Base-by-base conservation (phyloP, 92 coral and sea anemone genomes). In the Parazoanthus swiftii region DNA sequence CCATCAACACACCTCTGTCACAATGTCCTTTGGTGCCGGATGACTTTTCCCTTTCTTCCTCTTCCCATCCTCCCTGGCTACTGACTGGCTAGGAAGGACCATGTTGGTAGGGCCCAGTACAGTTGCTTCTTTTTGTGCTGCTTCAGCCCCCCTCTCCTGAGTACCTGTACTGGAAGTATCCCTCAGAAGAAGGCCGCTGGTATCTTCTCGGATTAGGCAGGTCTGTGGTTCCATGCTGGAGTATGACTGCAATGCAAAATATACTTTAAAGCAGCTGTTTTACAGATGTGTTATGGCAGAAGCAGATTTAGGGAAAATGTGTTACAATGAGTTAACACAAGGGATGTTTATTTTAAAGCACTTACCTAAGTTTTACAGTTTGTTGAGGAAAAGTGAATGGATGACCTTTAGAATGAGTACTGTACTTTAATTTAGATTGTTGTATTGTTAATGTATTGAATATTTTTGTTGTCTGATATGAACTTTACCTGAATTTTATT, bases 41-140 rank as follows among this genome's bases (percentile, higher is more conserved):
- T 70, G 86, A 9, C 76, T 67, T 65, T 82, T 70, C 79, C 70
- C 79, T 88, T 63, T 65, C 39, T 46, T 91, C 66, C 77, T 87
- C 26, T 59, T 48, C 48, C 89, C 92, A 81, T 83, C 89, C 80
- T 90, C 92, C 86, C 80, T 72, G 63, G 81, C 98, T 74, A 90
- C 70, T 82, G 97, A 88, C 51, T 96, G 99, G 56, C 92, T 86
- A 50, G 99, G 94, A 73, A 95, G 88, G 18, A 84, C 97, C 98
- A 95, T 92, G 81, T 89, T 95, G 58, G 92, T 89, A 25, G 97
- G 92, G 6, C 97, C 95, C 35, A 97, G 90, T 36, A 94, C 90
- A 23, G 99, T 95, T 7, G 85, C 88, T 39, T 79, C 80, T 36
- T 81, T 56, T 20, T 65, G 81, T 14, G 85, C 89, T 42, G 85